phyloP scores from a whole-genome alignment of 2,888 invertebrate genomes.

The Cremastinae sp. region DNA sequence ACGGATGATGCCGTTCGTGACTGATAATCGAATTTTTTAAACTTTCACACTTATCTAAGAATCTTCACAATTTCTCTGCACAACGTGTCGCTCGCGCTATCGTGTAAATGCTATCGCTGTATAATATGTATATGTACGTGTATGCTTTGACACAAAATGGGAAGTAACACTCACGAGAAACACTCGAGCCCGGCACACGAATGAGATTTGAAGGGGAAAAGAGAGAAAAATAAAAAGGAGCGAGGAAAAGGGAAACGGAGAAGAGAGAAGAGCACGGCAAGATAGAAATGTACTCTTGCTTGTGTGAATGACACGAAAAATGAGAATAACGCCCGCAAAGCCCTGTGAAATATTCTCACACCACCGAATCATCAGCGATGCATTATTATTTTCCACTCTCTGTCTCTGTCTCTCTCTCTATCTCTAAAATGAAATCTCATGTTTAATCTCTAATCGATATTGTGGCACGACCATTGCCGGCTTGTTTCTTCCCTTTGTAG shows the following conservation, averaged over 20 bases:
- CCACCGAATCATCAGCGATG: slow-evolving; percentile 8
- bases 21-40: slow-evolving; percentile 22
- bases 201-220: slow-evolving; percentile 35
- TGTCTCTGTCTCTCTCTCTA: slow-evolving; percentile 23
- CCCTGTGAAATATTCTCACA: not conserved
- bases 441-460: slow-evolving; percentile 70
- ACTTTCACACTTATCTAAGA: slow-evolving; percentile 10
- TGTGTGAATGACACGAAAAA: not conserved
- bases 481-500: slow-evolving; percentile 68
- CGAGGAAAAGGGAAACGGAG: slow-evolving; percentile 6
- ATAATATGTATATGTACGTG: slow-evolving; percentile 16
- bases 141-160: slow-evolving; percentile 28
- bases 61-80: slow-evolving; percentile 42
- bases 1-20: slow-evolving; percentile 54
- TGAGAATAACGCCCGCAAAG: not conserved
- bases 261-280: not conserved
- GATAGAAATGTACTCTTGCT: slow-evolving; percentile 2
- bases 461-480: slow-evolving; percentile 68
- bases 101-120: slow-evolving; percentile 40
- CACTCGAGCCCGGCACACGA: slow-evolving; percentile 47
- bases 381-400: slow-evolving; percentile 7
- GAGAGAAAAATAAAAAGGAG: slow-evolving; percentile 66
- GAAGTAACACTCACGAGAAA: slow-evolving; percentile 37
- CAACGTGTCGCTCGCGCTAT: slow-evolving; percentile 43
- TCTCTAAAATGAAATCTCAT: slow-evolving; percentile 24